Percentiles rank a stretch among this genome's conserved stretches.
These are phyloP conservation scores for Cardiocondyla obscurior DNA, from an alignment of 1,140 invertebrate genomes.

Conservation along the genomic window DNA sequence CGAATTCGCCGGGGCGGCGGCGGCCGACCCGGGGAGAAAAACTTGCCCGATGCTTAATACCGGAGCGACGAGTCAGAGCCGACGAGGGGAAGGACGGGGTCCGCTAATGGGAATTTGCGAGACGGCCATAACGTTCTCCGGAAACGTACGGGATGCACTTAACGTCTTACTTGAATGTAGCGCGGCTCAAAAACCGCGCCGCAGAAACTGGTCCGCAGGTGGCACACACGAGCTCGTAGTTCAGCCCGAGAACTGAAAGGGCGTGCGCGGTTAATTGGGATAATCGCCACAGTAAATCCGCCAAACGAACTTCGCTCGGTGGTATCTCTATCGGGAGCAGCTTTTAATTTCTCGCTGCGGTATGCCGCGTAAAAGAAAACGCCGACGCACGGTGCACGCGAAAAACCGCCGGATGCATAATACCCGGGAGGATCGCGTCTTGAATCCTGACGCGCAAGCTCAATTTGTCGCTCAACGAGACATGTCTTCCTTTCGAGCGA, in stretches of 20 bases:
- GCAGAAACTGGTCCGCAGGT: conserved; percentile 39
- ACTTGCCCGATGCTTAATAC: conserved; percentile 17
- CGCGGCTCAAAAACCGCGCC: conserved; percentile 26
- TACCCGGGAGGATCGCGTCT: background rate
- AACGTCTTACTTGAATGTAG: conserved; percentile 60
- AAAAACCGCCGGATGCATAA: conserved; percentile 38
- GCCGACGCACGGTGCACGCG: background rate
- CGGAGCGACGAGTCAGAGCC: conserved; percentile 26
- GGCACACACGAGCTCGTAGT: conserved; percentile 39
- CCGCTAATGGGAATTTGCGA: conserved; percentile 62
- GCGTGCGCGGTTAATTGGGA: conserved; percentile 56
- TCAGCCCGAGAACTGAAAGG: background rate
- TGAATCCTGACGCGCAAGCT: conserved; percentile 11
- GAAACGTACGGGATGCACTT: conserved; percentile 57
- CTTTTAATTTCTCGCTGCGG: conserved; percentile 24
- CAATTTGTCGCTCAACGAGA: conserved; percentile 23
- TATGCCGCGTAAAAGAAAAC: conserved; percentile 19
- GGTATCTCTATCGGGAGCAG: conserved; percentile 29
- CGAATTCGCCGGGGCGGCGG: background rate
- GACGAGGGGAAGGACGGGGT: conserved; percentile 1
- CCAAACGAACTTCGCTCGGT: background rate
- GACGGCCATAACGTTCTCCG: conserved; percentile 38
- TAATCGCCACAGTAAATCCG: conserved; percentile 53
- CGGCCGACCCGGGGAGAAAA: background rate
- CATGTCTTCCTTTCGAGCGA: background rate